Percentiles rank a stretch among this genome's conserved stretches.
Evolutionary conservation across 2,888 invertebrate species (phyloP).

Genomic region (Trachelus tabidus): DNA sequence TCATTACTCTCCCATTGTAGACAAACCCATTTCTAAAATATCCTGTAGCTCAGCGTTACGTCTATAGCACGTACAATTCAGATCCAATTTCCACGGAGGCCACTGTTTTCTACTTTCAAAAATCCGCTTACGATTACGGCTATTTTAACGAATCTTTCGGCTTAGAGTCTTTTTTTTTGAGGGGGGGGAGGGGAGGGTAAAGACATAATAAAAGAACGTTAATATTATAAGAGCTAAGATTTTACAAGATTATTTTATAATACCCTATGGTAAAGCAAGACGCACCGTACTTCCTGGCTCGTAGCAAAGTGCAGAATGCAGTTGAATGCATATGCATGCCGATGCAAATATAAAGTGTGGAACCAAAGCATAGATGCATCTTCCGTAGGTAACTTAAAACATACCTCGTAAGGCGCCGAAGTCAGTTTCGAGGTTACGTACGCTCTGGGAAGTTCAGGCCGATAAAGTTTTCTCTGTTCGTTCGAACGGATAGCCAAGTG

Average conservation of each 20-base stretch:
- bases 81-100: not conserved
- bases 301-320: conserved; percentile 20
- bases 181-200: no score
- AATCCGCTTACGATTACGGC: not conserved
- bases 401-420: conserved; percentile 3
- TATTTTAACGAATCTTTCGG: no score
- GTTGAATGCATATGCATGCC: conserved; percentile 25
- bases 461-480: not conserved
- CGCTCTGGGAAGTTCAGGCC: not conserved
- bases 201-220: no score
- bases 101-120: not conserved
- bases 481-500: not conserved
- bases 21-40: not conserved
- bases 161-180: no score
- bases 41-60: not conserved
- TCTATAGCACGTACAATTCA: not conserved
- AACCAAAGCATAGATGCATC: conserved; percentile 2
- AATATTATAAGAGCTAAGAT: not conserved
- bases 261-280: conserved; percentile 2
- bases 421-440: not conserved
- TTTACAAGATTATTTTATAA: not conserved
- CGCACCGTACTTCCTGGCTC: conserved; percentile 15
- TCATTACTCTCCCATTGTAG: not conserved
- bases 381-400: not conserved
- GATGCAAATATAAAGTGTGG: conserved; percentile 22